Conservation (phyloP, 2,888 invertebrate species). For the Brachyptera putata region DNA sequence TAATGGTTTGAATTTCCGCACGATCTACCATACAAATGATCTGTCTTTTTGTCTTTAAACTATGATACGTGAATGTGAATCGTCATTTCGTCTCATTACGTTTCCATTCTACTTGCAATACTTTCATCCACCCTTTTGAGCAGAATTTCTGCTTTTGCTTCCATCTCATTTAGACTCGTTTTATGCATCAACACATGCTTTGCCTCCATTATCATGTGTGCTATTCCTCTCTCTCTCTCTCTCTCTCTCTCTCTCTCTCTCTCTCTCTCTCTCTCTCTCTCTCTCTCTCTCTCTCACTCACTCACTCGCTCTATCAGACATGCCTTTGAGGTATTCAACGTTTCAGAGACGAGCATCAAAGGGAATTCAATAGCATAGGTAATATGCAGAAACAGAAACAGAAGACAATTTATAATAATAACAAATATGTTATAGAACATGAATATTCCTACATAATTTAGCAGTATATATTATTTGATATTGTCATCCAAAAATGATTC, state of each 20-base stretch:
- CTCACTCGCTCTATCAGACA: no score
- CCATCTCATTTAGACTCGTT: constrained; percentile 10
- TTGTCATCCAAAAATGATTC: no score
- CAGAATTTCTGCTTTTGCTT: not conserved
- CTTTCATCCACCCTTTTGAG: constrained; percentile 9
- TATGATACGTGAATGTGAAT: constrained; percentile 1
- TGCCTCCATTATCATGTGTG: not conserved
- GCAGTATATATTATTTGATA: no score
- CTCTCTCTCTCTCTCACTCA: no score
- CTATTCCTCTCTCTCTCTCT: no score
- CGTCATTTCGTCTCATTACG: not conserved
- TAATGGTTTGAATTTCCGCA: constrained; percentile 11
- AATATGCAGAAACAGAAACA: not conserved
- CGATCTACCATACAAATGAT: constrained; percentile 1
- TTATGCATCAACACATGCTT: constrained; percentile 17
- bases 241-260: no score
- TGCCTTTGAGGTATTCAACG: not conserved
- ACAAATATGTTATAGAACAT: not conserved
- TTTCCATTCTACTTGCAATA: not conserved
- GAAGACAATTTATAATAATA: not conserved
- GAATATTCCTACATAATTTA: no score
- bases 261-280: no score
- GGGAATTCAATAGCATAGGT: not conserved
- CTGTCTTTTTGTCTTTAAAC: constrained; percentile 2
- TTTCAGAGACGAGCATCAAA: not conserved